Conservation (phyloP, 2,888 invertebrate genomes). For the Drosophila kambysellisi region DNA sequence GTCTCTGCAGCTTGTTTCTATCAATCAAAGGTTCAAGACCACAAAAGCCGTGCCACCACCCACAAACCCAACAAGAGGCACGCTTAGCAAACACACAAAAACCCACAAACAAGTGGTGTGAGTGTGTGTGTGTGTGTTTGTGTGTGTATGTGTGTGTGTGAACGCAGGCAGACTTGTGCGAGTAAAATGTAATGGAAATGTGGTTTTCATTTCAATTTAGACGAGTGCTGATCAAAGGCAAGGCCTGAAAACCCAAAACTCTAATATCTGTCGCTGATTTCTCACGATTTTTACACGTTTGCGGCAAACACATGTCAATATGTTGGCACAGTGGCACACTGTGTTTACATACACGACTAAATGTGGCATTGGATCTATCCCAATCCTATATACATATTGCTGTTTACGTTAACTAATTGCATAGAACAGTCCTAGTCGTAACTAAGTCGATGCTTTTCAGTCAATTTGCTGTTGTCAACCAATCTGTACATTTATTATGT, state of each 20-base stretch:
- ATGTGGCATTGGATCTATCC: background rate
- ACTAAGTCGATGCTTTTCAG: background rate
- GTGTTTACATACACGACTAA: background rate
- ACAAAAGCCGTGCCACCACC: constrained; percentile 56
- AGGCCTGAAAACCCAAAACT: constrained; percentile 35
- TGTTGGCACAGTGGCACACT: too few species aligned
- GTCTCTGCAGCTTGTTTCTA: constrained; percentile 68
- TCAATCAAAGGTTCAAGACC: constrained; percentile 68
- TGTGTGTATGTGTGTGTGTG: background rate
- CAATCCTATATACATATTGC: constrained; percentile 4
- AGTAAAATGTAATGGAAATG: constrained; percentile 69
- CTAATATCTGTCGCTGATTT: constrained; percentile 50
- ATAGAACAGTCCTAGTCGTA: background rate
- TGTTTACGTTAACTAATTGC: constrained; percentile 10
- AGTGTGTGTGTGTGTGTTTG: background rate
- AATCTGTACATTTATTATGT: background rate
- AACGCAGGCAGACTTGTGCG: constrained; percentile 18
- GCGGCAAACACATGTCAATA: constrained; percentile 8
- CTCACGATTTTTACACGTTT: constrained; percentile 21
- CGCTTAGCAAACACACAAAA: constrained; percentile 15
- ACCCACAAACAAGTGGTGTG: too few species aligned
- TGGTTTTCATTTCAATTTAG: constrained; percentile 74
- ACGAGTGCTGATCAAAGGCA: constrained; percentile 64
- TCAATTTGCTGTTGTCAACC: background rate
- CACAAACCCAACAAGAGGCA: constrained; percentile 4